Evolutionary conservation across 2,113 vertebrate genomes (phyloP).

Genomic region (Plotosus lineatus): DNA sequence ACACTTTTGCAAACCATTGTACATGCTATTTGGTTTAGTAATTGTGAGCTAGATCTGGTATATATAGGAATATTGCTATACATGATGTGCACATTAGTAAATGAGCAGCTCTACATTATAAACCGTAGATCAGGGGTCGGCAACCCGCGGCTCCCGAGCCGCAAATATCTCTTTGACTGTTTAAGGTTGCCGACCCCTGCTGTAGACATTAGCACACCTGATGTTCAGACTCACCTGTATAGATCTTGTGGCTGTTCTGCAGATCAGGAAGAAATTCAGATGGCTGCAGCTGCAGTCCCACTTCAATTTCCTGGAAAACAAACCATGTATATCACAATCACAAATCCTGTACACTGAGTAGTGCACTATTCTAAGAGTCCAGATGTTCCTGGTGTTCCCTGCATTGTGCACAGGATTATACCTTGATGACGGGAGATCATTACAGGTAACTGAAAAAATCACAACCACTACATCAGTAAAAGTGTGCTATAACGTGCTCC

Average conservation of each 20-base stretch:
- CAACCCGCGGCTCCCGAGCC: too few species aligned
- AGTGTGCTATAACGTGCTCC: neutral
- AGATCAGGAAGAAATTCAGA: conserved; percentile 82
- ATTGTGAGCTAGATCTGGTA: too few species aligned
- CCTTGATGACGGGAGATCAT: neutral
- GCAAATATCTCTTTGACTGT: too few species aligned
- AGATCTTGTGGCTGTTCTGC: conserved; percentile 72
- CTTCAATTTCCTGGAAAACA: conserved; percentile 70
- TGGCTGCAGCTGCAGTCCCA: conserved; percentile 81
- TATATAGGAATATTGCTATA: too few species aligned
- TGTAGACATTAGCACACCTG: neutral
- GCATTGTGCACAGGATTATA: neutral
- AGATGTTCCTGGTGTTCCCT: neutral
- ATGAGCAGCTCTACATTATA: too few species aligned
- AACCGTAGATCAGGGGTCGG: too few species aligned
- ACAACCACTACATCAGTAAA: neutral
- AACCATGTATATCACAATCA: neutral
- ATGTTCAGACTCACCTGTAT: conserved; percentile 72
- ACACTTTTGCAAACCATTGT: too few species aligned
- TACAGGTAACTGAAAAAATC: neutral
- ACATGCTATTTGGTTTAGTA: too few species aligned
- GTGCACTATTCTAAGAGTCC: neutral
- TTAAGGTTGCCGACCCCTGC: too few species aligned
- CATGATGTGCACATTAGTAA: too few species aligned
- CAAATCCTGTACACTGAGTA: neutral